Evolutionary conservation across 2,797 vertebrate species (phyloP).

Genomic region (Allobates femoralis): DNA sequence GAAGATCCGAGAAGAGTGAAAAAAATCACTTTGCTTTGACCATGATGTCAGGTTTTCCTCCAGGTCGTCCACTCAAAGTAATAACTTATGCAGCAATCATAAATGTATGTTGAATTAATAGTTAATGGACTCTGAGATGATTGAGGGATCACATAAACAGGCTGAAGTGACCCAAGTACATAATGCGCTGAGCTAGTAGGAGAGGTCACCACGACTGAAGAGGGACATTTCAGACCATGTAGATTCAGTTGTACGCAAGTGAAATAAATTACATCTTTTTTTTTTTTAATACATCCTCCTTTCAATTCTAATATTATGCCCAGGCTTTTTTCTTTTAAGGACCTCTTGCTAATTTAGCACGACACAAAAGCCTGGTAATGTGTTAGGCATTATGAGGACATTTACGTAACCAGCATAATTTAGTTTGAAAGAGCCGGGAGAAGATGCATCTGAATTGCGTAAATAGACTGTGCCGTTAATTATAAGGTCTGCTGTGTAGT

Average conservation of each 20-base stretch:
- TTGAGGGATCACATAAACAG: background rate
- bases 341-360: constrained; percentile 23
- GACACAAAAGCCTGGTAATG: background rate
- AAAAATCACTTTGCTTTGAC: background rate
- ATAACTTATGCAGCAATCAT: background rate
- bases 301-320: background rate
- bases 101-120: constrained; percentile 7
- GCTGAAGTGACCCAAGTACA: background rate
- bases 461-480: background rate
- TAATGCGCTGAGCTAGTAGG: background rate
- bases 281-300: background rate
- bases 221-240: background rate
- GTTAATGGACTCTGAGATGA: constrained; percentile 3
- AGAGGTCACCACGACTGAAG: background rate
- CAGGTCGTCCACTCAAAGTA: background rate
- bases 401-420: constrained; percentile 32
- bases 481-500: background rate
- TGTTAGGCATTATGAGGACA: constrained; percentile 16
- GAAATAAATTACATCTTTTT: background rate
- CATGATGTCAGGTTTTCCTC: background rate
- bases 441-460: constrained; percentile 1
- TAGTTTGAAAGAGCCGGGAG: background rate
- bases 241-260: background rate
- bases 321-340: background rate
- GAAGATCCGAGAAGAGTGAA: background rate